Base-by-base conservation (phyloP, 1,140 invertebrate species). In the Drosophila tani region DNA sequence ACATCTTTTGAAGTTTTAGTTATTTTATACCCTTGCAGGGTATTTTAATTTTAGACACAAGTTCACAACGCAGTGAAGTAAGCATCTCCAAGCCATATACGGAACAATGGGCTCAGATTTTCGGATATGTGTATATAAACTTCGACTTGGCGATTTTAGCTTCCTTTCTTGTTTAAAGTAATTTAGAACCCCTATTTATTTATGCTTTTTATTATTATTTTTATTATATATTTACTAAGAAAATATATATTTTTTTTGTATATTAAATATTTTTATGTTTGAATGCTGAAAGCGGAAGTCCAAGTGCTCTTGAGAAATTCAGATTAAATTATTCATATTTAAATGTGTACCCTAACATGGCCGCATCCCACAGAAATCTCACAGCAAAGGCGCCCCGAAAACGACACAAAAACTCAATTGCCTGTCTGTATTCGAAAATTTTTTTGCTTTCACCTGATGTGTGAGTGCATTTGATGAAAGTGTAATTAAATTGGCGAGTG, bases 241-340 rank as follows among this genome's bases (percentile, higher is more conserved):
- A 35, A 35, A 35, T 11, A 35, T 35, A 1, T 14, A 35, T 35
- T 35, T 3, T 14, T 5, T 38, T 35, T 38, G 24, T n/a, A 50
- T 50, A n/a, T 45, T 59, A 21, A 11, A 15, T 2, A 24, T 27
- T 55, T 55, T 3, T 3, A 15, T 14, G 29, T 15, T 2, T 15
- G 12, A 21, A 47, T 24, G 49, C 29, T 1, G 14, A 40, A 24
- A 38, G 21, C 12, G 5, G 6, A 14, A 19, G n/a, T 21, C 8
- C 12, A 38, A 29, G 21, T 29, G 2, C 53, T 27, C 51, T 27
- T n/a, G 38, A 51, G 38, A 35, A 32, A 59, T 45, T 58, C 19
- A 8, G 11, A 15, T 41, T 78, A 35, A 71, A 78, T 77, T 63
- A 81, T 81, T 82, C n/a, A 77, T 57, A 82, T 82, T 77, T 77